Evolutionary conservation across 37 sponge, comb jelly and placozoan species (phyloP).

Genomic region (Corticium candelabrum): DNA sequence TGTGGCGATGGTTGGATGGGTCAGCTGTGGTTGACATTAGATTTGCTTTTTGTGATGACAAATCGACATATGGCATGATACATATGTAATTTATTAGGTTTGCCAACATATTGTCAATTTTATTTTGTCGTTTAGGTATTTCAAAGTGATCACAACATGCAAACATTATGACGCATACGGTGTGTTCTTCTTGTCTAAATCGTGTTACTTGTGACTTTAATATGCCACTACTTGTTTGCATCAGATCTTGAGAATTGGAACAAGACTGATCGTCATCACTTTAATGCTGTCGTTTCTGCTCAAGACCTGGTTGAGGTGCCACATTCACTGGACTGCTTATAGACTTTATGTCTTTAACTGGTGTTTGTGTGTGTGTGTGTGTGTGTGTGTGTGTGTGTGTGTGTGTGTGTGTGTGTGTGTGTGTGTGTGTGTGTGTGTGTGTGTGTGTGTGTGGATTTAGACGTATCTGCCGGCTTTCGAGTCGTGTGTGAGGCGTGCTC

Average conservation of each 20-base stretch:
- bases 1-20: no score
- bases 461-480: slow-evolving; percentile 50
- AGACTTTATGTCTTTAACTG: neutral
- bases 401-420: slow-evolving; percentile 1
- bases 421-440: neutral
- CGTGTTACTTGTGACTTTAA: neutral
- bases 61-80: no score
- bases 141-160: slow-evolving; percentile 54
- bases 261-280: slow-evolving; percentile 30
- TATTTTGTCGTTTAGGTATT: slow-evolving; percentile 29
- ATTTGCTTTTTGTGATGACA: no score
- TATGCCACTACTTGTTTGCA: no score
- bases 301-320: slow-evolving; percentile 3
- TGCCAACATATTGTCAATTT: neutral
- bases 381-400: neutral
- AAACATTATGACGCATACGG: slow-evolving; percentile 66
- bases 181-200: slow-evolving; percentile 7
- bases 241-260: slow-evolving; percentile 59
- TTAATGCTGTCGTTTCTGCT: slow-evolving; percentile 15
- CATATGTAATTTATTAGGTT: no score
- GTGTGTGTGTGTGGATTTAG: slow-evolving; percentile 12
- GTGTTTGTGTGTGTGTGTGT: neutral
- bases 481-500: slow-evolving; percentile 32
- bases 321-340: neutral
- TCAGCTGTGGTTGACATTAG: no score